Conservation (phyloP, 2,797 vertebrate species). For the Esox masquinongy region DNA sequence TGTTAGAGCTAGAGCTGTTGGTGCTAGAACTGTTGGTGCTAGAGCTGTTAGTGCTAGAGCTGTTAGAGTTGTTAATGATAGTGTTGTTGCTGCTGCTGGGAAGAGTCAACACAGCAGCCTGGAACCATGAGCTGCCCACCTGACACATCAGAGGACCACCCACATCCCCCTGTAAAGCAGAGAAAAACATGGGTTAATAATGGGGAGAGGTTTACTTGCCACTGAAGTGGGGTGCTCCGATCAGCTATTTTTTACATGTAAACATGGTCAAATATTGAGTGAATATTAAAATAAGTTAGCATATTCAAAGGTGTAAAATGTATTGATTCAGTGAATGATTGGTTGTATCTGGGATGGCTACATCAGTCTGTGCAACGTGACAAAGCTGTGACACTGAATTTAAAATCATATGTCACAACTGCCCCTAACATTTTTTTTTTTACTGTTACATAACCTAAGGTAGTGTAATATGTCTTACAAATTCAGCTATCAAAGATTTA, state of each 20-base stretch:
- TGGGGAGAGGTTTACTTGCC: background rate
- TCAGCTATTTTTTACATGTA: too few species aligned
- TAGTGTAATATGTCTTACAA: too few species aligned
- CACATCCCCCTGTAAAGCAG: background rate
- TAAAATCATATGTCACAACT: too few species aligned
- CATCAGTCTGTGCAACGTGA: too few species aligned
- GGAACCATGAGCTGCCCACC: slow-evolving; percentile 35
- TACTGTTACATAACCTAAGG: too few species aligned
- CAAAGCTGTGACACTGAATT: too few species aligned
- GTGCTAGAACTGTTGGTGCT: background rate
- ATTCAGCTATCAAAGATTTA: too few species aligned
- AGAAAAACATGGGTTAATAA: background rate
- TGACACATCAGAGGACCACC: slow-evolving; percentile 53
- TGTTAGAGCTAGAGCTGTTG: background rate
- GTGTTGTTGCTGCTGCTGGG: background rate
- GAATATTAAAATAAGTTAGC: background rate
- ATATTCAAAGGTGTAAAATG: background rate
- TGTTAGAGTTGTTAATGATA: background rate
- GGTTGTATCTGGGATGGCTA: too few species aligned
- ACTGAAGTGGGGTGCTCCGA: too few species aligned
- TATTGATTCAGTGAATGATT: background rate
- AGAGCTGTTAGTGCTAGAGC: background rate
- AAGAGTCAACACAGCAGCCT: slow-evolving; percentile 41
- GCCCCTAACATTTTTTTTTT: too few species aligned
- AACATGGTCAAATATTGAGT: too few species aligned